Base-by-base conservation (phyloP, 2,888 invertebrate species). In the Scaptomyza flava region DNA sequence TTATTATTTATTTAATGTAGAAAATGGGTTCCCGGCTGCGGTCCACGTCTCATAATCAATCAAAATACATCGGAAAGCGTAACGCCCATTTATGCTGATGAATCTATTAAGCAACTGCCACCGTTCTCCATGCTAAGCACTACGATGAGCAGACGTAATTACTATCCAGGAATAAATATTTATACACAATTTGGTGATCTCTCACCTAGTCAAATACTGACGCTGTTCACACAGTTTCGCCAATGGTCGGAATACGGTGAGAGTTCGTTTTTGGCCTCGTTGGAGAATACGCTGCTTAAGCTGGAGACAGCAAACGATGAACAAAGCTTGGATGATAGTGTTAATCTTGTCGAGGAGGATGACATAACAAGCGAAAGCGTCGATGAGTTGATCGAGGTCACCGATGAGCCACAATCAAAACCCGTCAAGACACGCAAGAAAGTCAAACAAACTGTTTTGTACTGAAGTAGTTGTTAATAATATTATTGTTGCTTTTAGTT, bases 21-120 rank as follows among this genome's bases (percentile, higher is more conserved):
- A 79, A 94, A 94, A 89, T 95, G 95, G 94, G 93, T 96, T 68
- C 96, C 96, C 0, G 95, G 94, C 1, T 95, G 95, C 90, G 96
- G 96, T 0, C 93, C 94, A 3, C 93, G 93, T 89, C 91, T 96
- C 1, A 95, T 96, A 53, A 74, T 90, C 33, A 91, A 91, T 65
- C 61, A 70, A 4, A 46, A 52, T 33, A 5, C 66, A 17, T 14
- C 72, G 0, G 57, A 76, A 34, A 14, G 36, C 0, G 50, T 79
- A 0, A 38, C 59, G 0, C 74, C 71, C 0, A 33, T 89, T 0
- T 80, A 80, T 56, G 62, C 73, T 0, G 76, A 89, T 45, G 90
- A 89, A 63, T 62, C 71, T 9, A 12, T 63, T 1, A 14, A 53
- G 3, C 63, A 81, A 14, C 33, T 91, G 54, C 91, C 92, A 2